phyloP scores from a whole-genome alignment of 2,797 vertebrate genomes.

The Ctenosaura bakeri region DNA sequence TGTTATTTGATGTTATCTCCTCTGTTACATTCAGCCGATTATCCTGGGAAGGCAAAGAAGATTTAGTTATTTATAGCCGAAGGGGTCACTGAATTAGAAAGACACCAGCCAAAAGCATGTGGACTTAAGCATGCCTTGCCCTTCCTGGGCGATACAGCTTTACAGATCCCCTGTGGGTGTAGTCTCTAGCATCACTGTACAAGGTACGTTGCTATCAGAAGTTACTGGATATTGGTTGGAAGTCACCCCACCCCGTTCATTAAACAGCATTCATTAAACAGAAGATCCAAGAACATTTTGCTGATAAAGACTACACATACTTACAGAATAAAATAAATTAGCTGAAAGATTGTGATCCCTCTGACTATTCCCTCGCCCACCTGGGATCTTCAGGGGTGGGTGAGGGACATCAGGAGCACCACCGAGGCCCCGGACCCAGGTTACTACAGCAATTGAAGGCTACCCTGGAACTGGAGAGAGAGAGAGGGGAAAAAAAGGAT shows the following conservation, averaged over 20 bases:
- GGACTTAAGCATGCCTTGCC: too few relatives aligned
- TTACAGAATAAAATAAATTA: slow-evolving; percentile 95
- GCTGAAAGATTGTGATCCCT: slow-evolving; percentile 99
- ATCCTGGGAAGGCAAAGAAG: slow-evolving; percentile 81
- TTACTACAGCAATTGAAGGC: slow-evolving; percentile 94
- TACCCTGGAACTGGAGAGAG: slow-evolving; percentile 83
- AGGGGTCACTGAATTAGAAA: neutral
- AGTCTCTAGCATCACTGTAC: neutral
- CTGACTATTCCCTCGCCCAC: slow-evolving; percentile 99
- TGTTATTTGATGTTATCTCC: slow-evolving; percentile 86
- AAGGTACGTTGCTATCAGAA: neutral
- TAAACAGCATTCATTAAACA: neutral
- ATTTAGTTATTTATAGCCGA: neutral
- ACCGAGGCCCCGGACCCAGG: slow-evolving; percentile 99
- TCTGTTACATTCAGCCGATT: slow-evolving; percentile 97
- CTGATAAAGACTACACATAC: slow-evolving; percentile 69
- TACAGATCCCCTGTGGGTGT: neutral
- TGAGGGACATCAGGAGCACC: slow-evolving; percentile 99
- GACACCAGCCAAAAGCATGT: neutral
- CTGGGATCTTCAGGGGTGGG: slow-evolving; percentile 99
- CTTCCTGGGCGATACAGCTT: neutral
- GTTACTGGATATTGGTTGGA: neutral
- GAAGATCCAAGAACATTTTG: neutral
- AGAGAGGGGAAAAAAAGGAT: fast-evolving
- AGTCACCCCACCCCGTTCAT: neutral